These are phyloP conservation scores for Adelosebastes latens DNA, from an alignment of 2,797 vertebrate species.

Conservation along the genomic window DNA sequence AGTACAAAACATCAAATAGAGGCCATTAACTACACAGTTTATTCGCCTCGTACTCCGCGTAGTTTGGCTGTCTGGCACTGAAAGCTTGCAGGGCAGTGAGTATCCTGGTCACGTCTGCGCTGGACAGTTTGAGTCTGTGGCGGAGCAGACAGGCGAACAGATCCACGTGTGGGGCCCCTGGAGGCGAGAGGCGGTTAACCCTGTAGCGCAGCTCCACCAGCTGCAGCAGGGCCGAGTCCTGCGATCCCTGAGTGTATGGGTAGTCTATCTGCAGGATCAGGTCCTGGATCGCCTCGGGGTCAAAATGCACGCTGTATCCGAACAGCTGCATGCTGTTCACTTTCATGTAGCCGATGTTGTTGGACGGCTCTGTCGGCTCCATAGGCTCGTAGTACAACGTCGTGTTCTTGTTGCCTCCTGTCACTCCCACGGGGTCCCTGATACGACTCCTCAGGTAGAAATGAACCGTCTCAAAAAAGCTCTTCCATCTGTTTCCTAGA, in stretches of 20 bases:
- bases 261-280: constrained; percentile 98
- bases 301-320: constrained; percentile 99
- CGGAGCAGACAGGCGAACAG: constrained; percentile 97
- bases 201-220: constrained; percentile 93
- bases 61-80: constrained; percentile 92
- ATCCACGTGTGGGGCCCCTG: constrained; percentile 89
- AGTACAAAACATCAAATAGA: constrained; percentile 69
- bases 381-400: constrained; percentile 56
- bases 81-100: constrained; percentile 93
- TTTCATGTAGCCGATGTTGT: constrained; percentile 95
- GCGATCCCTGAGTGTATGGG: constrained; percentile 97
- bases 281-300: constrained; percentile 96
- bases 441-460: constrained; percentile 94
- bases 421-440: constrained; percentile 78
- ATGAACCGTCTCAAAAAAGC: constrained; percentile 97
- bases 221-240: constrained; percentile 95
- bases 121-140: constrained; percentile 94
- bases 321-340: constrained; percentile 96
- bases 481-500: constrained; percentile 97
- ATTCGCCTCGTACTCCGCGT: constrained; percentile 92
- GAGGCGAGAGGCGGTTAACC: constrained; percentile 95
- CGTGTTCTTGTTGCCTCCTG: constrained; percentile 72
- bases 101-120: constrained; percentile 94
- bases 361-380: constrained; percentile 86
- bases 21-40: constrained; percentile 95